Base-by-base conservation (phyloP, 2,113 vertebrate genomes). In the Melanocharis versteri region DNA sequence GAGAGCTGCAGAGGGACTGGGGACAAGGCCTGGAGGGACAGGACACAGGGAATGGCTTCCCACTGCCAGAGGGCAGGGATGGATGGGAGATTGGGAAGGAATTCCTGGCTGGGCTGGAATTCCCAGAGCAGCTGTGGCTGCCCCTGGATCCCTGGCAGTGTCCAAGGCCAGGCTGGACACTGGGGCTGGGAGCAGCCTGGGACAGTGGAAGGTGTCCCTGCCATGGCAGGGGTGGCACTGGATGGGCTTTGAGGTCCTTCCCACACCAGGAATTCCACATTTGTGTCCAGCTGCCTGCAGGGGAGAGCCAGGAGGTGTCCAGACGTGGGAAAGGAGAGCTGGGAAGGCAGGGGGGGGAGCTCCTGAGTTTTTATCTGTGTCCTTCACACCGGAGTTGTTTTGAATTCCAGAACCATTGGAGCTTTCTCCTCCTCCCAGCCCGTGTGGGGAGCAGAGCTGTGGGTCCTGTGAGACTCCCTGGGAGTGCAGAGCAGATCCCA, bases 401-500 rank as follows among this genome's bases (percentile, higher is more conserved):
- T 14, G 89, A 75, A 89, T 96, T 95, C 83, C 86, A 78, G 39
- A 88, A 22, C 15, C 1, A 7, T 1, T 39, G 75, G 71, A 57
- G 42, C 53, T 73, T 80, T 56, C 11, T 81, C 69, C 19, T 92
- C 58, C 77, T 81, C 68, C 62, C 23, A 51, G 30, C 27, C 53
- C 3, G 0, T 8, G 23, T 3, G 13, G 24, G 72, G 70, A 51
- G 60, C 4, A 0, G 44, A 23, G 15, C 66, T 54, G 4, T 16
- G 50, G 13, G 17, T 70, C 48, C 61, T 62, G 10, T 20, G 30
- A 7, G 0, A 0, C 35, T 47, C 53, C 28, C 12, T 81, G 58
- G n/a, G 24, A 76, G 3, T 2, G 1, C 68, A 44, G 39, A 77
- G 42, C 24, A 28, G 19, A 51, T 73, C 81, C 58, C 40, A 30